Evolutionary conservation across 2,113 vertebrate species (phyloP), one percentile per base, ranked within the genome.

Genomic region (Phasianus colchicus): DNA sequence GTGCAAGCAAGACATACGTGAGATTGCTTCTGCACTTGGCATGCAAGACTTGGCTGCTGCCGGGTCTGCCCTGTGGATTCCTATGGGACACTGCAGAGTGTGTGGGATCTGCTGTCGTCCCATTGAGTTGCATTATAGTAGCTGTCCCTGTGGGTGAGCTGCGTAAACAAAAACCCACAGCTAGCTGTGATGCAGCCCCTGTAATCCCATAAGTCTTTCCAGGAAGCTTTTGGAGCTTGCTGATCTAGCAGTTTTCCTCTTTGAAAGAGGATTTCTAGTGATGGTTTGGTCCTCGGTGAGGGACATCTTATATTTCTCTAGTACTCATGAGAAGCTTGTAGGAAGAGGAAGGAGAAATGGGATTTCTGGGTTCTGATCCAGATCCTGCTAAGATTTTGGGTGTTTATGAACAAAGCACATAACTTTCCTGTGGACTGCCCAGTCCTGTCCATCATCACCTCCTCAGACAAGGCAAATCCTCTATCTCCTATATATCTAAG

Each of bases 261-360:
- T 29, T 34, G 78, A 60, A 43, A 67, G n/a, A 54, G 30, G 25
- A 29, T 72, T 60, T 9, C 32, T 74, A 70, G 30, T 0, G 2
- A 66, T 54, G 42, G 45, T 30, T 87, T 64, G 47, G 21, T 75
- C 38, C 66, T 69, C 29, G 34, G 61, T 13, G 1, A 61, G 64
- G 50, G 29, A 52, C 0, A 0, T 43, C 5, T 45, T 21, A 20
- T 42, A 22, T 36, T 38, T 36, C 34, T 85, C 85, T 3, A 16
- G 24, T 13, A 5, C 30, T 66, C 6, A 1, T 36, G 67, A 67
- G 29, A 25, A 91, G 11, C 11, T 10, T 48, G 13, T 71, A 52
- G 24, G 71, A 67, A 82, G 65, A 34, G 7, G 45, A 34, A 84
- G 19, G 34, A 75, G 22, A 83, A 19, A 0, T 15, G 58, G 30